These are phyloP conservation scores for Trogon surrucura DNA, from an alignment of 2,113 vertebrate species.

Conservation along the genomic window DNA sequence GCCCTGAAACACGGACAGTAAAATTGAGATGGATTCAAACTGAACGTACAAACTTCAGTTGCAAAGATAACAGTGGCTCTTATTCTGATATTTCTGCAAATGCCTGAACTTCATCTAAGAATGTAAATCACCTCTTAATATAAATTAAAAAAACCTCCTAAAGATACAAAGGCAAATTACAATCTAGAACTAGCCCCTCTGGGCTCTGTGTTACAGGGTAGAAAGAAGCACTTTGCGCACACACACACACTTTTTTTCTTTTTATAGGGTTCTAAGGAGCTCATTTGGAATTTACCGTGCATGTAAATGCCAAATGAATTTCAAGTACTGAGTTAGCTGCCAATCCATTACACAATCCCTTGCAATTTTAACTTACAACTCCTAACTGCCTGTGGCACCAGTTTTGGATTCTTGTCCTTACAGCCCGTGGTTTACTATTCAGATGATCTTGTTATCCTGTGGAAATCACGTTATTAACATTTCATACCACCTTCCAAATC, in stretches of 20 bases:
- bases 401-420: background rate
- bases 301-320: constrained; percentile 59
- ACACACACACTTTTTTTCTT: background rate
- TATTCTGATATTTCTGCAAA: background rate
- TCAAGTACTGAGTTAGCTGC: background rate
- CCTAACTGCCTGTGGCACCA: background rate
- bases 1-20: background rate
- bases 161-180: background rate
- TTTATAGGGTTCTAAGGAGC: constrained; percentile 49
- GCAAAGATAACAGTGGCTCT: background rate
- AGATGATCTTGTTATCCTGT: background rate
- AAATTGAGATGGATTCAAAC: background rate
- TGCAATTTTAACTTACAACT: constrained; percentile 23
- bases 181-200: background rate
- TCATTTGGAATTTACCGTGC: constrained; percentile 61
- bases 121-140: background rate
- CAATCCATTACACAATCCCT: constrained; percentile 27
- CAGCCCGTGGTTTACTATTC: background rate
- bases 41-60: background rate
- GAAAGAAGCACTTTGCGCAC: background rate
- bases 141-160: background rate
- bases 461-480: background rate
- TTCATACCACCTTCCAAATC: background rate
- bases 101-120: background rate
- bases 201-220: background rate